Conservation (phyloP, 2,797 vertebrate genomes). For the Phaenicophaeus curvirostris region DNA sequence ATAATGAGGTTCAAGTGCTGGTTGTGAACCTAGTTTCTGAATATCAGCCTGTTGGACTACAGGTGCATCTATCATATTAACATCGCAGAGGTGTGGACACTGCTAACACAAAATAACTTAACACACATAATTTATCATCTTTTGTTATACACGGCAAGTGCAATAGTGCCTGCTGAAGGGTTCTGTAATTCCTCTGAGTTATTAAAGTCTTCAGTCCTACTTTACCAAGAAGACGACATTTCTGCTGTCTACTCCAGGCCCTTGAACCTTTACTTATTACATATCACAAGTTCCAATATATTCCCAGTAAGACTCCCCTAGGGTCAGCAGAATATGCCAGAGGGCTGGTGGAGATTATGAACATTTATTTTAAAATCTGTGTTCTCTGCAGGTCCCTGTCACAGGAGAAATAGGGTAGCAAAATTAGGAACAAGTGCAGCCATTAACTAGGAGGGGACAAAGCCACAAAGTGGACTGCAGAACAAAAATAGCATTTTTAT, state of each 20-base stretch:
- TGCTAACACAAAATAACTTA: constrained; percentile 41
- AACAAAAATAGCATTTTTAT: constrained; percentile 75
- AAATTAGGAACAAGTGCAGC: constrained; percentile 50
- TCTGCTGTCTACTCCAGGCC: constrained; percentile 51
- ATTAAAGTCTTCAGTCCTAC: constrained; percentile 58
- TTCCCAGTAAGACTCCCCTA: constrained; percentile 63
- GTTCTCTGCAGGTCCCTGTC: constrained; percentile 65
- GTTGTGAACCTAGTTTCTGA: background rate
- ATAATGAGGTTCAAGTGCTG: background rate
- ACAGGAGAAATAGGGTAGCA: constrained; percentile 63
- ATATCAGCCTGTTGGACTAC: background rate
- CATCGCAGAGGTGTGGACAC: background rate
- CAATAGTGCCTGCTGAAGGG: constrained; percentile 49
- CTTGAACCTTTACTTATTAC: constrained; percentile 70
- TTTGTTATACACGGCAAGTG: constrained; percentile 47
- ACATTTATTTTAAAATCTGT: constrained; percentile 71
- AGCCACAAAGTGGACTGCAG: constrained; percentile 8
- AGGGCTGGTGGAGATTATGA: constrained; percentile 71
- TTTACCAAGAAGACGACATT: constrained; percentile 37
- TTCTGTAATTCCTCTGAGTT: constrained; percentile 53
- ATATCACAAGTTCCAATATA: constrained; percentile 69
- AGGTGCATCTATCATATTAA: constrained; percentile 14
- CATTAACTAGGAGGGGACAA: constrained; percentile 62
- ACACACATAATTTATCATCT: constrained; percentile 39
- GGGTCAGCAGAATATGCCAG: constrained; percentile 72